phyloP scores from a whole-genome alignment of 2,797 vertebrate genomes.

The Lagodon rhomboides region DNA sequence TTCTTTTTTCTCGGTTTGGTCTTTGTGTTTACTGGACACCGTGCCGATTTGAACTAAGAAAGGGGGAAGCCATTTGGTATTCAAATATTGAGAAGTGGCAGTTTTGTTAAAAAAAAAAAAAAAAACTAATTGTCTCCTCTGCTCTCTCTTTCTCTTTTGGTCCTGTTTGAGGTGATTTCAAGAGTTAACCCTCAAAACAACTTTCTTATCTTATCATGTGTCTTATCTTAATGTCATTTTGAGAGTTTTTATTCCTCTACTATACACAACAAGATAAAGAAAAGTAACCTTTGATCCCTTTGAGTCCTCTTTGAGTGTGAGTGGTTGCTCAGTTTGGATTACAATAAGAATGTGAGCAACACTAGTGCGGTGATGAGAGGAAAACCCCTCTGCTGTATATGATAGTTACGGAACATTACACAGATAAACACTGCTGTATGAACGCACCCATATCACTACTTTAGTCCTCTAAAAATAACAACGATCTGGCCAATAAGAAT shows the following conservation, averaged over 20 bases:
- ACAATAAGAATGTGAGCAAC: not conserved
- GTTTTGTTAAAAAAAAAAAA: not conserved
- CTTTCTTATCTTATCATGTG: constrained; percentile 2
- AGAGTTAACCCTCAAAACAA: constrained; percentile 22
- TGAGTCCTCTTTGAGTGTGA: not conserved
- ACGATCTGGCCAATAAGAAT: not conserved
- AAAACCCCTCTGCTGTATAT: not conserved
- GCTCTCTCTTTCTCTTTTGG: not conserved
- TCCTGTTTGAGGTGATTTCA: constrained; percentile 11
- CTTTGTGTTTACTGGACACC: not conserved
- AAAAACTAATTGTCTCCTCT: not conserved
- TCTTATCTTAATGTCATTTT: constrained; percentile 11
- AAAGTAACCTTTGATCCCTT: not conserved
- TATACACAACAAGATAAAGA: not conserved
- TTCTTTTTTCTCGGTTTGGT: not conserved
- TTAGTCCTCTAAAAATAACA: not conserved
- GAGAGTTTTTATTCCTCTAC: not conserved
- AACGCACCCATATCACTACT: not conserved
- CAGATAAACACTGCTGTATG: not conserved
- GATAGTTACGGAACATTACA: not conserved
- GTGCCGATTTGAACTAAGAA: not conserved
- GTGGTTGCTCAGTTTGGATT: not conserved
- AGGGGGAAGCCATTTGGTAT: constrained; percentile 29
- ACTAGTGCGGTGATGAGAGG: not conserved
- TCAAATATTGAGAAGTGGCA: constrained; percentile 26